Evolutionary conservation across 2,888 invertebrate species (phyloP).

Genomic region (Heliconius erato): DNA sequence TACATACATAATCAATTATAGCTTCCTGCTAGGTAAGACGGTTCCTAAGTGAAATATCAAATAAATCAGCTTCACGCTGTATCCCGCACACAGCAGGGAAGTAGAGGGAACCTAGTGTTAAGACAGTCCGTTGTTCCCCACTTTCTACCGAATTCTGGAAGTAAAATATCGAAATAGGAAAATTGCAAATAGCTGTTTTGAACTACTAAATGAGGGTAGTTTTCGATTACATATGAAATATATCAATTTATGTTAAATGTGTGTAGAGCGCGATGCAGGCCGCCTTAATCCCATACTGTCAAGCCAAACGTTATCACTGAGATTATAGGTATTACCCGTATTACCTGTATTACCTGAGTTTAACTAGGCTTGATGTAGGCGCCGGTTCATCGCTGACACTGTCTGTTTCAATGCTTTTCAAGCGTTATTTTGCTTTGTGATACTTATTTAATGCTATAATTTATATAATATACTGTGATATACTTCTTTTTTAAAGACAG

Average conservation of each 20-base stretch:
- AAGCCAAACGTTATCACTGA: constrained; percentile 49
- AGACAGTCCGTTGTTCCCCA: too few relatives aligned
- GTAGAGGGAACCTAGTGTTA: too few relatives aligned
- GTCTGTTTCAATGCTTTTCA: constrained; percentile 33
- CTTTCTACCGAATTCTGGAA: too few relatives aligned
- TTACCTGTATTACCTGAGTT: constrained; percentile 41
- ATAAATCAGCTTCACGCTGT: too few relatives aligned
- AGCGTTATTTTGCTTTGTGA: neutral
- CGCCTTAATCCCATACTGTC: constrained; percentile 42
- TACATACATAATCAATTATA: neutral
- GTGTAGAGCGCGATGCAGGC: neutral
- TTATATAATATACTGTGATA: too few relatives aligned
- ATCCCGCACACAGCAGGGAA: too few relatives aligned
- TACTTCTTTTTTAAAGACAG: too few relatives aligned
- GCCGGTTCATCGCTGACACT: constrained; percentile 31
- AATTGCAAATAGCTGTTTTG: too few relatives aligned
- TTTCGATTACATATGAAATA: neutral
- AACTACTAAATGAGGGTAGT: too few relatives aligned
- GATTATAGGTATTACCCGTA: constrained; percentile 49
- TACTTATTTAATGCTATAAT: neutral
- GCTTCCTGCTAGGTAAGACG: neutral
- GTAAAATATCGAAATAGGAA: too few relatives aligned
- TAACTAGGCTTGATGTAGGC: constrained; percentile 34
- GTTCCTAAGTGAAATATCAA: too few relatives aligned
- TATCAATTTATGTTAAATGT: neutral